Percentiles rank a stretch among this genome's conserved stretches.
Evolutionary conservation across 1,140 invertebrate species (phyloP).

Genomic region (Psilanteris sp.): DNA sequence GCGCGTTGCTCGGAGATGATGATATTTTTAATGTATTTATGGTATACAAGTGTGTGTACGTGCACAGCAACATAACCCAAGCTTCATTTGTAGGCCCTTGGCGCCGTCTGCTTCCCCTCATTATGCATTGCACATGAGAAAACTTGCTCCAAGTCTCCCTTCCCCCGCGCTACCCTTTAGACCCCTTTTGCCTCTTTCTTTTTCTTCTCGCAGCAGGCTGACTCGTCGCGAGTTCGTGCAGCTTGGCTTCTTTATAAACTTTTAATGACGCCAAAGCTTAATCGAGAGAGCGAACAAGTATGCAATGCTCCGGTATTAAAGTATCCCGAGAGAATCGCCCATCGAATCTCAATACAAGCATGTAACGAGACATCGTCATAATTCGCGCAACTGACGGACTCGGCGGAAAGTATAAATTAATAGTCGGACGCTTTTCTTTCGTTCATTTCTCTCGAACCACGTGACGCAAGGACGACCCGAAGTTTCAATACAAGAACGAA

Average conservation of each 20-base stretch:
- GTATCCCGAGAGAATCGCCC: slow-evolving; percentile 61
- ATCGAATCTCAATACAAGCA: slow-evolving; percentile 72
- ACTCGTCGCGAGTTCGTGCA: slow-evolving; percentile 68
- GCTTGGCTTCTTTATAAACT: slow-evolving; percentile 80
- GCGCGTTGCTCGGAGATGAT: slow-evolving; percentile 10
- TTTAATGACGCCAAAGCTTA: slow-evolving; percentile 80
- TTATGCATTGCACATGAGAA: slow-evolving; percentile 81
- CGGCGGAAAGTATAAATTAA: slow-evolving; percentile 35
- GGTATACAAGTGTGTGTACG: slow-evolving; percentile 5
- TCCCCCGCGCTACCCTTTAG: slow-evolving; percentile 30
- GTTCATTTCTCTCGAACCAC: slow-evolving; percentile 3
- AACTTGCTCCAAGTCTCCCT: slow-evolving; percentile 74
- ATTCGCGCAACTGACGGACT: slow-evolving; percentile 33
- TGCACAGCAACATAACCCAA: slow-evolving; percentile 60
- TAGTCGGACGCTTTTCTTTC: slow-evolving; percentile 30
- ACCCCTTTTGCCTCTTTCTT: slow-evolving; percentile 30
- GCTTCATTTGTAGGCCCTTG: slow-evolving; percentile 80
- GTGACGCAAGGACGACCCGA: not conserved
- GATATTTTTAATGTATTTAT: slow-evolving; percentile 41
- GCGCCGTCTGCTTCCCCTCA: slow-evolving; percentile 77
- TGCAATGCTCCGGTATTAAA: slow-evolving; percentile 62
- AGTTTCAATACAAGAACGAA: too few relatives aligned
- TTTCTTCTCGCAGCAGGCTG: slow-evolving; percentile 53
- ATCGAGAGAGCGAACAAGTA: slow-evolving; percentile 73
- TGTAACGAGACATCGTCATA: slow-evolving; percentile 52